Evolutionary conservation across 2,113 vertebrate genomes (phyloP).

Genomic region (Thymallus thymallus): DNA sequence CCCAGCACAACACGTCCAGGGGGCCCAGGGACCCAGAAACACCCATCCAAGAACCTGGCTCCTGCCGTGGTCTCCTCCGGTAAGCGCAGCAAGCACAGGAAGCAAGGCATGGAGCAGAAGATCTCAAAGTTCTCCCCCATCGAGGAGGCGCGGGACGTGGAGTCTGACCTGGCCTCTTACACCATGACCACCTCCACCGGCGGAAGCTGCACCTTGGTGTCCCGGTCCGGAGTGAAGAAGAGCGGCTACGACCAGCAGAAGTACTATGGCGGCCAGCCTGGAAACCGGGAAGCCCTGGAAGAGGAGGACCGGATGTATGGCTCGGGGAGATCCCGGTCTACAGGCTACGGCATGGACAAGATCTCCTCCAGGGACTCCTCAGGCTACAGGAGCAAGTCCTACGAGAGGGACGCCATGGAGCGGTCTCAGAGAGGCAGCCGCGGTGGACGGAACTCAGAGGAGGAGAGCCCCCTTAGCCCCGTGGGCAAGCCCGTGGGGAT

Average conservation of each 20-base stretch:
- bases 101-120: slow-evolving; percentile 97
- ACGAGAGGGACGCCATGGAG: slow-evolving; percentile 87
- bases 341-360: slow-evolving; percentile 89
- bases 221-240: slow-evolving; percentile 91
- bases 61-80: slow-evolving; percentile 89
- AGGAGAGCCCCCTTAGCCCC: slow-evolving; percentile 93
- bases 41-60: slow-evolving; percentile 88
- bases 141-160: slow-evolving; percentile 96
- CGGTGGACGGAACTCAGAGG: slow-evolving; percentile 87
- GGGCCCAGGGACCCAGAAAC: slow-evolving; percentile 81
- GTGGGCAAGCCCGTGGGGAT: slow-evolving; percentile 84
- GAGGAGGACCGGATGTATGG: slow-evolving; percentile 88
- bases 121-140: slow-evolving; percentile 98
- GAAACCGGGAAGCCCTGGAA: slow-evolving; percentile 81
- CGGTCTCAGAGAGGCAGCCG: slow-evolving; percentile 83
- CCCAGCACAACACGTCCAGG: slow-evolving; percentile 66
- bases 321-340: slow-evolving; percentile 83
- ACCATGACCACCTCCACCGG: slow-evolving; percentile 79
- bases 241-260: slow-evolving; percentile 93
- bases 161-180: slow-evolving; percentile 92
- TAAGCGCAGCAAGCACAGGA: slow-evolving; percentile 96
- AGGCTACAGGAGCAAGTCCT: slow-evolving; percentile 87
- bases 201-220: slow-evolving; percentile 82
- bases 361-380: slow-evolving; percentile 81
- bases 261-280: slow-evolving; percentile 80